These are phyloP conservation scores for Subanguina moxae DNA, from an alignment of 1,140 invertebrate species.

Conservation along the genomic window DNA sequence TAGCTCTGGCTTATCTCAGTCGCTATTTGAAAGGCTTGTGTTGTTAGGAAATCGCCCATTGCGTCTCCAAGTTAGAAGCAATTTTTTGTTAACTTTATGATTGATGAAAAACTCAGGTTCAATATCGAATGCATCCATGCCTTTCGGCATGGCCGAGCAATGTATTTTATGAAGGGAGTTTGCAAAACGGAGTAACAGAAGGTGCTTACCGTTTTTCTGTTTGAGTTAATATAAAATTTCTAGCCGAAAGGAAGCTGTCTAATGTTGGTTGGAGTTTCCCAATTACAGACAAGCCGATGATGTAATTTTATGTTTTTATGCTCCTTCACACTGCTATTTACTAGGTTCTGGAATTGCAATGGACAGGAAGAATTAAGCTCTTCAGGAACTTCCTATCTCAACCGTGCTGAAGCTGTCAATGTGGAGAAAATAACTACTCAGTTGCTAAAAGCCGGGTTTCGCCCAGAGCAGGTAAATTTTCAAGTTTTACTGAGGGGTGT, in stretches of 20 bases:
- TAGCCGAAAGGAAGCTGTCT: slow-evolving; percentile 78
- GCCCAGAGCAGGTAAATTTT: slow-evolving; percentile 87
- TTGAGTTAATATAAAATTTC: slow-evolving; percentile 7
- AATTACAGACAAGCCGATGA: slow-evolving; percentile 89
- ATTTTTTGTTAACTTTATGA: too few relatives aligned
- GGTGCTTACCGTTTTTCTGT: slow-evolving; percentile 60
- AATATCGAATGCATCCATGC: slow-evolving; percentile 95
- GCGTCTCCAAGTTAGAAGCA: slow-evolving; percentile 67
- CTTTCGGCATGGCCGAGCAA: slow-evolving; percentile 95
- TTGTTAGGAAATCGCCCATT: slow-evolving; percentile 91
- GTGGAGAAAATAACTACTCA: slow-evolving; percentile 94
- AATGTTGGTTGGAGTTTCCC: slow-evolving; percentile 98
- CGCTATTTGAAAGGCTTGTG: slow-evolving; percentile 91
- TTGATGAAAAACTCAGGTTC: slow-evolving; percentile 65
- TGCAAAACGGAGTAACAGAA: slow-evolving; percentile 95
- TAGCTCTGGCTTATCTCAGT: slow-evolving; percentile 89
- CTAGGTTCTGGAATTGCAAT: slow-evolving; percentile 79
- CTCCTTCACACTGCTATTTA: too few relatives aligned
- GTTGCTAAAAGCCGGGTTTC: slow-evolving; percentile 86
- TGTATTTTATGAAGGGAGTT: slow-evolving; percentile 96
- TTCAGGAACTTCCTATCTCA: slow-evolving; percentile 94
- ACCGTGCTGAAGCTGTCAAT: slow-evolving; percentile 93
- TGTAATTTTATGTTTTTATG: slow-evolving; percentile 60
- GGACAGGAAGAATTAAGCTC: slow-evolving; percentile 98
- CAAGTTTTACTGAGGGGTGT: too few relatives aligned